phyloP scores from a whole-genome alignment of 2,888 invertebrate genomes.

The Drosophila paranaensis region DNA sequence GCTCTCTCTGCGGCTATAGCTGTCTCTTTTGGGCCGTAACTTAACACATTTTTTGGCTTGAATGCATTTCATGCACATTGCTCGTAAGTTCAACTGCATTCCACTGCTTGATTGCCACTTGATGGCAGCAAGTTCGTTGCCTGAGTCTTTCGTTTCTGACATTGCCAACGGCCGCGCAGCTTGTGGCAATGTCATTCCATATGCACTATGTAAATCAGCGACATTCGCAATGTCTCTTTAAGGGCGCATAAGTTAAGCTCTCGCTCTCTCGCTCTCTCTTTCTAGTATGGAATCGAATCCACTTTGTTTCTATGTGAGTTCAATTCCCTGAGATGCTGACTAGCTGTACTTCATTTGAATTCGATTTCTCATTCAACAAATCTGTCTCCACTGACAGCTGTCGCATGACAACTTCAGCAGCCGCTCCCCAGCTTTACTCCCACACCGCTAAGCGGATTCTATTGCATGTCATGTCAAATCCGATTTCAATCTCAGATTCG shows the following conservation, averaged over 20 bases:
- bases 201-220: conserved; percentile 31
- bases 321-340: not conserved
- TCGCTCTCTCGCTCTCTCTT: not conserved
- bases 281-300: too few species aligned
- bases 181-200: conserved; percentile 55
- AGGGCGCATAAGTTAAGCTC: not conserved
- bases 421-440: not conserved
- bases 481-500: conserved; percentile 42
- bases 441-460: conserved; percentile 38
- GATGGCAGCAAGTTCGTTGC: conserved; percentile 70
- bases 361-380: conserved; percentile 4
- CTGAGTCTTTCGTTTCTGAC: conserved; percentile 59
- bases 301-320: not conserved
- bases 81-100: conserved; percentile 66
- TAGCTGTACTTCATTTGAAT: not conserved
- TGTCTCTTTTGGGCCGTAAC: conserved; percentile 52
- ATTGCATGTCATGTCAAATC: conserved; percentile 36
- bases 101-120: conserved; percentile 65
- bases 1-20: not conserved
- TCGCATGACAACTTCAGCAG: conserved; percentile 1
- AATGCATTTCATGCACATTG: conserved; percentile 62
- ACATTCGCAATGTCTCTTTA: conserved; percentile 7
- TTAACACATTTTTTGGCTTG: conserved; percentile 70
- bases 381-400: not conserved
- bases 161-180: conserved; percentile 40